A percentile compares a stretch with the other conserved stretches of the same genome.
Evolutionary conservation across 2,797 vertebrate species (phyloP).

Genomic region (Sebastes minor): DNA sequence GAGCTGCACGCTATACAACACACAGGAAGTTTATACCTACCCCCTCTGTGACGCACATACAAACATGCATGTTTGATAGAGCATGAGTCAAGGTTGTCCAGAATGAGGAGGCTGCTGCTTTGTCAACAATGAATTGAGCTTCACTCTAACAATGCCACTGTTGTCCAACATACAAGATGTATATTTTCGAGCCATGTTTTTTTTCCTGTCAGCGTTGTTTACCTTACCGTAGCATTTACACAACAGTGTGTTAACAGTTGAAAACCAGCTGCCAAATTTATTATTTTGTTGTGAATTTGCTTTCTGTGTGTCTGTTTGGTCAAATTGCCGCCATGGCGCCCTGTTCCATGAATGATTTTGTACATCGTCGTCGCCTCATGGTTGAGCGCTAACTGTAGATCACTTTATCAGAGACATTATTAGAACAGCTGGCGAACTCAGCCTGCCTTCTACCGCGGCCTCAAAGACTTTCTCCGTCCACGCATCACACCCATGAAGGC

Average conservation of each 20-base stretch:
- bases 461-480: conserved; percentile 49
- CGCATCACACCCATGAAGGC: conserved; percentile 14
- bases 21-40: background rate
- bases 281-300: conserved; percentile 38
- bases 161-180: conserved; percentile 31
- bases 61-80: conserved; percentile 32
- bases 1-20: background rate
- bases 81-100: conserved; percentile 38
- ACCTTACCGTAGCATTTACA: conserved; percentile 28
- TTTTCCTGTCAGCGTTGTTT: conserved; percentile 18
- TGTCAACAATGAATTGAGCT: conserved; percentile 10
- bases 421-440: conserved; percentile 47
- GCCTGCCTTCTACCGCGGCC: conserved; percentile 61
- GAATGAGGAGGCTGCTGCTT: conserved; percentile 43
- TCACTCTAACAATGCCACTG: conserved; percentile 29
- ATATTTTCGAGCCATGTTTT: conserved; percentile 19
- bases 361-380: conserved; percentile 26
- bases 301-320: conserved; percentile 30
- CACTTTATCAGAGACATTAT: conserved; percentile 18
- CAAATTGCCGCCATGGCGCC: conserved; percentile 8
- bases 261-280: conserved; percentile 58
- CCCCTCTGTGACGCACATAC: conserved; percentile 18
- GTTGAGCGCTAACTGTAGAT: conserved; percentile 21
- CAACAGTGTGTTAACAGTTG: conserved; percentile 13
- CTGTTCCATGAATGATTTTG: conserved; percentile 14